A percentile compares a stretch with the other conserved stretches of the same genome.
phyloP scores from a whole-genome alignment of 2,113 vertebrate genomes.

The Gobiocypris rarus region DNA sequence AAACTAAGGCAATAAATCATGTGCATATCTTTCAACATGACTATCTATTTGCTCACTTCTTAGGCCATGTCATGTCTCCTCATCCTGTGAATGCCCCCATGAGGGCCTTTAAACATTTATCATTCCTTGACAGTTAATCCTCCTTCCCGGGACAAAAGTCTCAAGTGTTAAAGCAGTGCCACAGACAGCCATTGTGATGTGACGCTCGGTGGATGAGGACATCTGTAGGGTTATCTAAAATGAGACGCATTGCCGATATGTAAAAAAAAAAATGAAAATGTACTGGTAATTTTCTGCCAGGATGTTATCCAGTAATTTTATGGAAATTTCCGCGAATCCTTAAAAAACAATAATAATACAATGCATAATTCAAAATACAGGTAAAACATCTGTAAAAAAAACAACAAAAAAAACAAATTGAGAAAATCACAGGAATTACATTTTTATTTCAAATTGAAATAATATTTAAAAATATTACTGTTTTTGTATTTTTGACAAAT shows the following conservation, averaged over 20 bases:
- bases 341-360: no score
- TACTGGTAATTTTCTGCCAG: no score
- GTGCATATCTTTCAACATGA: not conserved
- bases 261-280: conserved; percentile 28
- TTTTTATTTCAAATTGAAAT: no score
- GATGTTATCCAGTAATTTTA: no score
- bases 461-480: no score
- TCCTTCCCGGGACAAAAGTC: conserved; percentile 22
- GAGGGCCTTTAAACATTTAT: conserved; percentile 33
- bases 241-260: conserved; percentile 23
- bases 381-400: no score
- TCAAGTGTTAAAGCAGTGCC: conserved; percentile 1
- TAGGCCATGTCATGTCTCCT: conserved; percentile 11
- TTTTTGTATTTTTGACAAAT: no score
- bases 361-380: no score
- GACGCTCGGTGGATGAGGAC: conserved; percentile 5
- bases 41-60: conserved; percentile 18
- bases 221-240: conserved; percentile 46
- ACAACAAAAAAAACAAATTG: no score
- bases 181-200: not conserved
- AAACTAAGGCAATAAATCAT: conserved; percentile 7
- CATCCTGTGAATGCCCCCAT: conserved; percentile 19
- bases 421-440: no score
- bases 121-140: not conserved
- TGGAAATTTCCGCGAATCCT: no score